Percentiles rank a stretch among this genome's conserved stretches.
Conservation (phyloP, 2,113 vertebrate genomes). For the Channa argus region DNA sequence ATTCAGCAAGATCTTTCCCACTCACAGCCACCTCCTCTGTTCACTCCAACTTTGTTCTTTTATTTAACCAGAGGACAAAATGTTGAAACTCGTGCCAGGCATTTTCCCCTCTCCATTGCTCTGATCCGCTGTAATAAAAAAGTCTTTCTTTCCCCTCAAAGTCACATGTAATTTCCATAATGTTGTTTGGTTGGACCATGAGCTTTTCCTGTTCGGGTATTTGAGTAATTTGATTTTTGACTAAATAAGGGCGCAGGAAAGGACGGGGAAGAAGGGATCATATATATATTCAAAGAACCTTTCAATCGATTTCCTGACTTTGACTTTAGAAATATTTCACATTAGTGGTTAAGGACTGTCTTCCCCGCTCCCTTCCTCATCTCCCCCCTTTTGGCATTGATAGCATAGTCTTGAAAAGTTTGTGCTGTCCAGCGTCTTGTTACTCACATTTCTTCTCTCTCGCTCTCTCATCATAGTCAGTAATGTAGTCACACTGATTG, state of each 20-base stretch:
- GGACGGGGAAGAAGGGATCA: conserved; percentile 12
- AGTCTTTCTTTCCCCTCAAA: conserved; percentile 49
- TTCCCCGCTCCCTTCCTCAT: not conserved
- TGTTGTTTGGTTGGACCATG: conserved; percentile 48
- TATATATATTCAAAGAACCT: conserved; percentile 55
- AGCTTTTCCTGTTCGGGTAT: conserved; percentile 50
- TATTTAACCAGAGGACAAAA: conserved; percentile 48
- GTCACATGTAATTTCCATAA: conserved; percentile 65
- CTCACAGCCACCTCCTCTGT: conserved; percentile 21
- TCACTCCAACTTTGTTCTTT: conserved; percentile 17
- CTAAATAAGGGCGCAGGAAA: conserved; percentile 24
- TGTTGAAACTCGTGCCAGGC: conserved; percentile 44
- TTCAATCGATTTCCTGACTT: conserved; percentile 67
- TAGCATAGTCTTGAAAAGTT: conserved; percentile 58
- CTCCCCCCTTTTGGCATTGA: conserved; percentile 24
- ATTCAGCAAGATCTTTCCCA: conserved; percentile 54
- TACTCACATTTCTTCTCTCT: conserved; percentile 56
- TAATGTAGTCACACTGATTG: conserved; percentile 80
- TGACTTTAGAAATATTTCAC: conserved; percentile 57
- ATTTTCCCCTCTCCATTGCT: not conserved
- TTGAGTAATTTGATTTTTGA: conserved; percentile 62
- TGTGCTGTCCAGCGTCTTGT: conserved; percentile 64
- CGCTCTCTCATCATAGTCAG: conserved; percentile 62
- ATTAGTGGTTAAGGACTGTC: conserved; percentile 64
- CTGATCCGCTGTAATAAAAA: conserved; percentile 18